Conservation (phyloP, 2,113 vertebrate genomes). For the Dendrocopos noguchii region DNA sequence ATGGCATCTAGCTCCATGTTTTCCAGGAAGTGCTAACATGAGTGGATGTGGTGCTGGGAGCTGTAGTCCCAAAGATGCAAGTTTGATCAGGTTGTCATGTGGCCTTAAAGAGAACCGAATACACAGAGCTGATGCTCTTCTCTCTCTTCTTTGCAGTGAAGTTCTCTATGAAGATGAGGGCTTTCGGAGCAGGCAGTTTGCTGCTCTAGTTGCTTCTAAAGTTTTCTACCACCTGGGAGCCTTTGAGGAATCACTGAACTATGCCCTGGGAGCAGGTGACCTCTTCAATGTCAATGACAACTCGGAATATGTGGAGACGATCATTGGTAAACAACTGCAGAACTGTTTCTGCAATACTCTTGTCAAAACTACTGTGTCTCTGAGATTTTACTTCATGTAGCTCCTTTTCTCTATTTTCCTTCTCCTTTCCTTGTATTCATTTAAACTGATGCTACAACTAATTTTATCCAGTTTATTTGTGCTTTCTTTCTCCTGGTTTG, state of each 20-base stretch:
- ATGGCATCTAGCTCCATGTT: not conserved
- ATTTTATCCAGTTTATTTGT: not conserved
- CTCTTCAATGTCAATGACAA: slow-evolving; percentile 99
- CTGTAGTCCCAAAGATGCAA: not conserved
- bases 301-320: slow-evolving; percentile 98
- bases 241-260: slow-evolving; percentile 98
- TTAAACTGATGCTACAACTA: not conserved
- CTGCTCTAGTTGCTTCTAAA: slow-evolving; percentile 97
- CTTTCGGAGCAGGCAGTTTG: slow-evolving; percentile 94
- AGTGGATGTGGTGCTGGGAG: not conserved
- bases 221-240: slow-evolving; percentile 98
- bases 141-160: slow-evolving; percentile 80
- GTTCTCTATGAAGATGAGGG: slow-evolving; percentile 98
- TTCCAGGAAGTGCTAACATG: not conserved
- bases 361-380: not conserved
- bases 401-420: not conserved
- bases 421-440: not conserved
- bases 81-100: not conserved
- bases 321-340: slow-evolving; percentile 86
- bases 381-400: not conserved
- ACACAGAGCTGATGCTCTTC: not conserved
- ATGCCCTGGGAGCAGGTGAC: slow-evolving; percentile 96
- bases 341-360: not conserved
- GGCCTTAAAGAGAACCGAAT: not conserved
- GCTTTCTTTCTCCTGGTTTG: not conserved